These are phyloP conservation scores for Eremophila alpestris DNA, from an alignment of 2,797 vertebrate genomes.

Conservation along the genomic window DNA sequence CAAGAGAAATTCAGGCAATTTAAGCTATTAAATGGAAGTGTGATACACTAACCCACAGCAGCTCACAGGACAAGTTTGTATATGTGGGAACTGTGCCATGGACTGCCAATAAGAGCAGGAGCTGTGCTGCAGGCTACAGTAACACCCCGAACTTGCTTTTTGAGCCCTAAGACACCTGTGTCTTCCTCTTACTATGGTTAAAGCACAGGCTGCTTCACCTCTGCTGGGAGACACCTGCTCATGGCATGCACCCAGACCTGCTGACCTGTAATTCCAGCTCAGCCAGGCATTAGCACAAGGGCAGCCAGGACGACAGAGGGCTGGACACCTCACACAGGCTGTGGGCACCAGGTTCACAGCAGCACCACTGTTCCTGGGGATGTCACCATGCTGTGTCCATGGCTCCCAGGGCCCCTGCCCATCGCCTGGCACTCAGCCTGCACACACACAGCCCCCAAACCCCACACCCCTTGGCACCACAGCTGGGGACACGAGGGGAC, in stretches of 20 bases:
- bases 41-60: not conserved
- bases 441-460: not conserved
- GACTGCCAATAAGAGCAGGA: accelerated
- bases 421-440: not conserved
- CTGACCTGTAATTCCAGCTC: not conserved
- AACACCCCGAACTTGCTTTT: not conserved
- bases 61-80: not conserved
- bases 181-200: not conserved
- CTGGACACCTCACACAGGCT: not conserved
- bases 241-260: accelerated
- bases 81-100: not conserved
- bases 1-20: not conserved
- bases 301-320: not conserved
- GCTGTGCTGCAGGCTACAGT: not conserved
- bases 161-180: not conserved
- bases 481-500: not conserved
- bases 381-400: accelerated
- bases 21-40: not conserved
- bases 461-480: not conserved
- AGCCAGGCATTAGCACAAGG: slow-evolving; percentile 8
- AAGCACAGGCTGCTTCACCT: not conserved
- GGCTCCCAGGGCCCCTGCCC: no score
- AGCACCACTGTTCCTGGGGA: no score
- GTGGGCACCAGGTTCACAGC: accelerated
- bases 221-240: not conserved